These are phyloP conservation scores for Oreotrochilus melanogaster DNA, from an alignment of 2,113 vertebrate genomes.

Conservation along the genomic window DNA sequence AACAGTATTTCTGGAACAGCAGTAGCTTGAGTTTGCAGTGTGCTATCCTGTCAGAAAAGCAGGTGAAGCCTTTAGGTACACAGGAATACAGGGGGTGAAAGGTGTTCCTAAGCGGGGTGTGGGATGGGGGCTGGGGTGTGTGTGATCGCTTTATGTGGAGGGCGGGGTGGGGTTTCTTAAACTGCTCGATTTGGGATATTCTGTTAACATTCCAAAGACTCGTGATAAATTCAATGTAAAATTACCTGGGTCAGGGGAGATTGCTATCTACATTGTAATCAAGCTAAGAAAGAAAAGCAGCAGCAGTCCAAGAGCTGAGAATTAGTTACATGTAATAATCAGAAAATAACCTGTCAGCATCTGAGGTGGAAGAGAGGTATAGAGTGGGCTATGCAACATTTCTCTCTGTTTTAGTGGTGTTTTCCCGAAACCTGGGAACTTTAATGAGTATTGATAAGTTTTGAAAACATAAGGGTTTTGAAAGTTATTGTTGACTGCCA, in stretches of 20 bases:
- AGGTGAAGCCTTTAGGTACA: accelerated
- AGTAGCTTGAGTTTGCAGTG: accelerated
- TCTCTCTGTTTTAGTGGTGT: neutral
- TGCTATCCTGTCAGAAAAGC: neutral
- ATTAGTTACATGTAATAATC: accelerated
- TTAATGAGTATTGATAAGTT: neutral
- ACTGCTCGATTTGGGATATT: accelerated
- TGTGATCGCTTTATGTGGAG: too few relatives aligned
- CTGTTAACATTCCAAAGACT: neutral
- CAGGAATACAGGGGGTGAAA: accelerated
- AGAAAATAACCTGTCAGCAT: neutral
- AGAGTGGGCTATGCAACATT: accelerated
- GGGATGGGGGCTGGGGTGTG: too few relatives aligned
- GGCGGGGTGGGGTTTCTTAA: too few relatives aligned
- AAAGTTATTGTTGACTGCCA: neutral
- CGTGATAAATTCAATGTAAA: neutral
- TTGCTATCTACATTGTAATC: accelerated
- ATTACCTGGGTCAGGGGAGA: neutral
- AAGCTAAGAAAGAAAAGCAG: neutral
- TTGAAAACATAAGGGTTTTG: neutral
- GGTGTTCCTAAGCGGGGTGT: accelerated
- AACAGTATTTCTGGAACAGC: accelerated
- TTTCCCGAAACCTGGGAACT: neutral
- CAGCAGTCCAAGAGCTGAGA: neutral
- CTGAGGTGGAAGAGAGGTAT: too few relatives aligned